Percentiles rank a stretch among this genome's conserved stretches.
Evolutionary conservation across 2,797 vertebrate genomes (phyloP).

Genomic region (Sarcoramphus papa): DNA sequence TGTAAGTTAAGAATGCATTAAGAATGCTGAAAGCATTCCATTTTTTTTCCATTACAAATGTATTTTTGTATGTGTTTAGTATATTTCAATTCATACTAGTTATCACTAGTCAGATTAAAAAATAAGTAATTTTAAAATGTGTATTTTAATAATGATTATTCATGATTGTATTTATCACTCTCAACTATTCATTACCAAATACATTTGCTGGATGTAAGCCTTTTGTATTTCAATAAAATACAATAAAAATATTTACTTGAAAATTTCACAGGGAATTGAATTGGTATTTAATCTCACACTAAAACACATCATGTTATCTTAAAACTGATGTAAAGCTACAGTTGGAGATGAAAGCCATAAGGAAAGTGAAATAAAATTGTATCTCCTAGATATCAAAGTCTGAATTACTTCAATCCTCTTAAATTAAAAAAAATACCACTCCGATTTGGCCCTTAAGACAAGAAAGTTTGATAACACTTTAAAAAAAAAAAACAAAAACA

Average conservation of each 20-base stretch:
- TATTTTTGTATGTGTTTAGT: constrained; percentile 30
- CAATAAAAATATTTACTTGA: constrained; percentile 52
- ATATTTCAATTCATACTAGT: neutral
- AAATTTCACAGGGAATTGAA: neutral
- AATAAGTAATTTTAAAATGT: constrained; percentile 15
- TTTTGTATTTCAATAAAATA: constrained; percentile 69
- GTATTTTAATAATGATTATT: constrained; percentile 44
- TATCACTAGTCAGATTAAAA: neutral
- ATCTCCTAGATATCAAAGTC: neutral
- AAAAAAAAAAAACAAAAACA: neutral
- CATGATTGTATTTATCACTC: constrained; percentile 42
- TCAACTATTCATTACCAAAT: constrained; percentile 57
- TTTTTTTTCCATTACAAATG: constrained; percentile 30
- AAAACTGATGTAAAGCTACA: neutral
- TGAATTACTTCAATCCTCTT: neutral
- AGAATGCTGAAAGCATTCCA: constrained; percentile 6
- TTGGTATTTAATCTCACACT: neutral
- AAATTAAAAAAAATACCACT: neutral
- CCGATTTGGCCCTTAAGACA: neutral
- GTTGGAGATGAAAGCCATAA: neutral
- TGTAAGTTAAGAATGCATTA: neutral
- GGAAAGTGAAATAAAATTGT: neutral
- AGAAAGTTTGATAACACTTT: neutral
- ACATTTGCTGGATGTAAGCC: constrained; percentile 49
- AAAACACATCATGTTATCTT: neutral